Evolutionary conservation across 2,888 invertebrate species (phyloP).

Genomic region (Mythimna lalbum): DNA sequence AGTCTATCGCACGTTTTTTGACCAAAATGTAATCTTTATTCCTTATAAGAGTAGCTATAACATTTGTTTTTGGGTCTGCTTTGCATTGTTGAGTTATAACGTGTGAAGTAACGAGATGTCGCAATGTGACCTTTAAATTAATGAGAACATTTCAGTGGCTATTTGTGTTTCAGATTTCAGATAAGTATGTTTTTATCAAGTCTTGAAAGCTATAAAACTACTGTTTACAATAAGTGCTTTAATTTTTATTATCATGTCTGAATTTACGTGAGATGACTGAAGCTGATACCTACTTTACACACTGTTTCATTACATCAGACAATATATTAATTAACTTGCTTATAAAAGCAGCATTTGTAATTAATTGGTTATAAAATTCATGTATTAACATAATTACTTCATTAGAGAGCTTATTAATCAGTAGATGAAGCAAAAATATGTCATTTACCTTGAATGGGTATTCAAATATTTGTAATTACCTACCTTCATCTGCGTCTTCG

Average conservation of each 20-base stretch:
- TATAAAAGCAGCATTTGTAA: background rate
- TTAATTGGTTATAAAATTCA: background rate
- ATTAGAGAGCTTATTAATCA: constrained; percentile 17
- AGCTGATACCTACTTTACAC: background rate
- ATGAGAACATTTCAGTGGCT: constrained; percentile 63
- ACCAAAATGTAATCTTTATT: constrained; percentile 70
- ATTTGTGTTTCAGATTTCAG: constrained; percentile 41
- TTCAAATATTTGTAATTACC: constrained; percentile 14
- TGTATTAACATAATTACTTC: background rate
- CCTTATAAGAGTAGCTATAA: constrained; percentile 69
- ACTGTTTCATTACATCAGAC: no score
- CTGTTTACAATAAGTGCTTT: constrained; percentile 31
- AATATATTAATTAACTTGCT: background rate
- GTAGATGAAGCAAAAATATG: constrained; percentile 24
- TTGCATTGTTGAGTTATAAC: constrained; percentile 66
- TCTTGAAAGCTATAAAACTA: constrained; percentile 41
- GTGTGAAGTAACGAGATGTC: constrained; percentile 72
- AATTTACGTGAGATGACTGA: constrained; percentile 8
- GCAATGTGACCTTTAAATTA: constrained; percentile 65
- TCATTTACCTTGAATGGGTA: constrained; percentile 48
- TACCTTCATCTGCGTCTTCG: background rate
- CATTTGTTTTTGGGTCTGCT: constrained; percentile 67
- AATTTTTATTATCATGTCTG: background rate
- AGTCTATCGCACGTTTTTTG: constrained; percentile 67
- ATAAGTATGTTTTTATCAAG: constrained; percentile 50